phyloP scores from a whole-genome alignment of 2,888 invertebrate genomes.

The Caenorhabditis auriculariae region DNA sequence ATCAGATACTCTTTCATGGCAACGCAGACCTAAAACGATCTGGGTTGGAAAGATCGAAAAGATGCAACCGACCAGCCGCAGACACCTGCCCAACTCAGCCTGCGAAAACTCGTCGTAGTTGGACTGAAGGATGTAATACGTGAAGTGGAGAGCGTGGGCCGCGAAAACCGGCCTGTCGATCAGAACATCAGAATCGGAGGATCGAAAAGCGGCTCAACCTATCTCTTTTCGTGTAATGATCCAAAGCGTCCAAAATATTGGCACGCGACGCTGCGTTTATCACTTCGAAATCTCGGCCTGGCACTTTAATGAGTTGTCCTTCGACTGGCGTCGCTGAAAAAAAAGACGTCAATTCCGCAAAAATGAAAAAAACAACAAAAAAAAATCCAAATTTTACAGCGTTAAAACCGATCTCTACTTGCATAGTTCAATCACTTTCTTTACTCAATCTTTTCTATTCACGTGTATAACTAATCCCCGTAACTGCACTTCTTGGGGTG shows the following conservation, averaged over 20 bases:
- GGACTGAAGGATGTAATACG: slow-evolving; percentile 40
- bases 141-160: slow-evolving; percentile 42
- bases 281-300: slow-evolving; percentile 10
- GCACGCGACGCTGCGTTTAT: slow-evolving; percentile 32
- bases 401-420: not conserved
- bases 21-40: slow-evolving; percentile 11
- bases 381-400: not conserved
- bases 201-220: no score
- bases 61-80: slow-evolving; percentile 14
- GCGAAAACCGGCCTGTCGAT: slow-evolving; percentile 31
- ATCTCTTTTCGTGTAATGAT: slow-evolving; percentile 33
- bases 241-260: slow-evolving; percentile 28
- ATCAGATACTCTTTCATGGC: slow-evolving; percentile 39
- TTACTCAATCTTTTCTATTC: no score
- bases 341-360: no score
- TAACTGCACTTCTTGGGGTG: no score
- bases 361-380: no score
- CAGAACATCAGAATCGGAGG: not conserved
- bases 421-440: no score
- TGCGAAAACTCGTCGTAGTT: slow-evolving; percentile 41
- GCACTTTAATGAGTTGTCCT: slow-evolving; percentile 7
- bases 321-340: slow-evolving; percentile 42
- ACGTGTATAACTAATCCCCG: no score
- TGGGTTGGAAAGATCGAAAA: not conserved
- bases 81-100: slow-evolving; percentile 35